These are phyloP conservation scores for Ctenicera cuprea DNA, from an alignment of 2,888 invertebrate species.

Conservation along the genomic window DNA sequence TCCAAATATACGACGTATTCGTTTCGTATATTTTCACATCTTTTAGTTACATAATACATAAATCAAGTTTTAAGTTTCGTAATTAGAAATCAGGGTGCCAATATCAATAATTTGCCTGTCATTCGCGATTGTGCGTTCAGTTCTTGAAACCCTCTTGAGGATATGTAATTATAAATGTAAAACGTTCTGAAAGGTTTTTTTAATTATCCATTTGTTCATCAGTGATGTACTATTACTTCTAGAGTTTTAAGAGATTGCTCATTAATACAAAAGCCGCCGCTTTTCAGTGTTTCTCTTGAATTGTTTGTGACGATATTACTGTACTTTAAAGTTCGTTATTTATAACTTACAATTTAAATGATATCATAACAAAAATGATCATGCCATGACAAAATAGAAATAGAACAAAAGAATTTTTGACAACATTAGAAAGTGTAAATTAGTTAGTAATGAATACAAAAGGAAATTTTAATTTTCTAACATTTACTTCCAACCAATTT, in stretches of 20 bases:
- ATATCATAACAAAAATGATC: no score
- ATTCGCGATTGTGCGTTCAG: not conserved
- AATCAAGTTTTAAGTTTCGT: not conserved
- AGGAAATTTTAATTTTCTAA: slow-evolving; percentile 18
- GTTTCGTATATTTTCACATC: not conserved
- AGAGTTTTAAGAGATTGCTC: slow-evolving; percentile 17
- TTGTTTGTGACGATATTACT: not conserved
- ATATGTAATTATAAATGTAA: slow-evolving; percentile 38
- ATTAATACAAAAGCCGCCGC: slow-evolving; percentile 23
- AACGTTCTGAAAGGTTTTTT: slow-evolving; percentile 39
- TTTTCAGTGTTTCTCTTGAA: not conserved
- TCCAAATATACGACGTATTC: no score
- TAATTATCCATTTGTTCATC: slow-evolving; percentile 42
- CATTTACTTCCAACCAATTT: slow-evolving; percentile 23
- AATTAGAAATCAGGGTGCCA: not conserved
- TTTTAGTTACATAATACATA: not conserved
- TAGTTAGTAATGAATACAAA: no score
- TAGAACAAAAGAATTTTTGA: no score
- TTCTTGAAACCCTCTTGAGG: slow-evolving; percentile 13
- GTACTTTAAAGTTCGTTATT: not conserved
- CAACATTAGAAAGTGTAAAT: no score
- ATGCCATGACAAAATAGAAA: no score
- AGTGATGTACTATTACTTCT: slow-evolving; percentile 27
- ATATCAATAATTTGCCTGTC: slow-evolving; percentile 14
- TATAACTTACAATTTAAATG: no score